A percentile compares a stretch with the other conserved stretches of the same genome.
phyloP scores from a whole-genome alignment of 1,140 invertebrate genomes.

The Solenopsis fugax region DNA sequence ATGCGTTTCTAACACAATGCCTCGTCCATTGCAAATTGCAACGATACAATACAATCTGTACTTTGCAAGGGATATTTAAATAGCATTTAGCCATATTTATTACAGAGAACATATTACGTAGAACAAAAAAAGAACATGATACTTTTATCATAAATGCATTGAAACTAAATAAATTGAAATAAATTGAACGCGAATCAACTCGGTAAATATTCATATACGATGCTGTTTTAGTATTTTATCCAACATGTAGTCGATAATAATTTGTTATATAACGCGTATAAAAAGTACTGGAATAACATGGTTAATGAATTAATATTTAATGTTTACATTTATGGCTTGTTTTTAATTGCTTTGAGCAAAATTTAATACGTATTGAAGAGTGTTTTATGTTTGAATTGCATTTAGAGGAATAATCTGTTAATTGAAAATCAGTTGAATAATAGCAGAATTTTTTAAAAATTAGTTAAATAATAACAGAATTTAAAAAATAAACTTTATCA shows the following conservation, averaged over 20 bases:
- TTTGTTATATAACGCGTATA: slow-evolving; percentile 16
- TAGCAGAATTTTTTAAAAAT: slow-evolving; percentile 49
- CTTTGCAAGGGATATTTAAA: not conserved
- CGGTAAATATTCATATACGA: slow-evolving; percentile 28
- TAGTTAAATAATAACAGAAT: not conserved
- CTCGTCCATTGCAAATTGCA: not conserved
- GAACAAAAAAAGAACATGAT: not conserved
- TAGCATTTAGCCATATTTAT: slow-evolving; percentile 28
- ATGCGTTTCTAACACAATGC: slow-evolving; percentile 28
- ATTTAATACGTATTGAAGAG: not conserved
- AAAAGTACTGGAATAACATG: slow-evolving; percentile 42
- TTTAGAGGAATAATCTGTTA: slow-evolving; percentile 58
- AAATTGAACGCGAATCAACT: not conserved
- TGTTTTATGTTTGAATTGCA: slow-evolving; percentile 41
- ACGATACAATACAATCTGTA: slow-evolving; percentile 6
- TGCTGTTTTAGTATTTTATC: slow-evolving; percentile 35
- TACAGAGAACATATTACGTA: not conserved
- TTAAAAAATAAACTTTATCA: not conserved
- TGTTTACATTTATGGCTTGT: not conserved
- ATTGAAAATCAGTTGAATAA: slow-evolving; percentile 52
- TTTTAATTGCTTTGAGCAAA: slow-evolving; percentile 24
- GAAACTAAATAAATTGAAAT: slow-evolving; percentile 38
- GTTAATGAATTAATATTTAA: slow-evolving; percentile 27
- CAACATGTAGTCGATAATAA: not conserved
- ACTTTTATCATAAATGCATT: slow-evolving; percentile 32